phyloP scores from a whole-genome alignment of 2,888 invertebrate genomes.

The Mylabris sibirica region DNA sequence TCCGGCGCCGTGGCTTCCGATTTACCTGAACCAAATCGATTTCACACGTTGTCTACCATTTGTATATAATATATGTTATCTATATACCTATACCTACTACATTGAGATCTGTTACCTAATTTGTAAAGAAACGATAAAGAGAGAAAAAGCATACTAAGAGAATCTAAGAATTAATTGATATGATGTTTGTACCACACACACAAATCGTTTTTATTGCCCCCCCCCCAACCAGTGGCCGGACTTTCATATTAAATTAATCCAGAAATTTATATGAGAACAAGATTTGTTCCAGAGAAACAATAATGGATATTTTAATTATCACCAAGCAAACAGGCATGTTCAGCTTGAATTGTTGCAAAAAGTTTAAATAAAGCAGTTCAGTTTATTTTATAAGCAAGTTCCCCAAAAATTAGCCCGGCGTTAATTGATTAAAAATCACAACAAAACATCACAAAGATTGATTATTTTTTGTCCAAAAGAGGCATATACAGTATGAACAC shows the following conservation, averaged over 20 bases:
- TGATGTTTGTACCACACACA: conserved; percentile 41
- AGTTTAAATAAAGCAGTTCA: no score
- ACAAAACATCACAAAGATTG: no score
- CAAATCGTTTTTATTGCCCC: conserved; percentile 44
- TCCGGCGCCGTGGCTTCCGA: conserved; percentile 56
- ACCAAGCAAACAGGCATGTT: no score
- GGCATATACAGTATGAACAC: no score
- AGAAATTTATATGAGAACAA: not conserved
- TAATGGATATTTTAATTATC: no score
- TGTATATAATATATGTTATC: conserved; percentile 39
- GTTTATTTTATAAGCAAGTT: no score
- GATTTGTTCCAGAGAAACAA: no score
- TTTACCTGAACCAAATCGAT: conserved; percentile 56
- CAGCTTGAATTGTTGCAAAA: no score
- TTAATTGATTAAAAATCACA: no score
- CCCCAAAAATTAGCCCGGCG: no score
- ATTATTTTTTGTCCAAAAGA: no score
- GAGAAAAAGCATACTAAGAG: not conserved
- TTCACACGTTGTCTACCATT: conserved; percentile 53
- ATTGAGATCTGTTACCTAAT: not conserved
- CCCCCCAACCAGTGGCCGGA: conserved; percentile 29
- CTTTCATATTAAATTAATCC: conserved; percentile 30
- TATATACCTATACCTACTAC: not conserved
- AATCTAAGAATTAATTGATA: conserved; percentile 38
- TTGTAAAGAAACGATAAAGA: not conserved